phyloP scores from a whole-genome alignment of 2,797 vertebrate species.

The Botia almorhae region DNA sequence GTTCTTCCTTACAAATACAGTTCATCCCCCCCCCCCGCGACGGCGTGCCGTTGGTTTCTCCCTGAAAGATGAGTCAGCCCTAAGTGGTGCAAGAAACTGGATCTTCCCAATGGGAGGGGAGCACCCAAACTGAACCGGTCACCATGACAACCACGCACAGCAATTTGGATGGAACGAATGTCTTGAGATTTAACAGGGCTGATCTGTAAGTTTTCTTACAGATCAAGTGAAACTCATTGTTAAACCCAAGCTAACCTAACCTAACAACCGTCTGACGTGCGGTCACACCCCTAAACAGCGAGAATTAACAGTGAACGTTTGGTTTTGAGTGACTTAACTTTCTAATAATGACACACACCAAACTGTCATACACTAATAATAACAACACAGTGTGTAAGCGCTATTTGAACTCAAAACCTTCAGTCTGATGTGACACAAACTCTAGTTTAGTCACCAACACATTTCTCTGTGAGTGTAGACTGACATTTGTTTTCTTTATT shows the following conservation, averaged over 20 bases:
- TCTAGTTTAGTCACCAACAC: no score
- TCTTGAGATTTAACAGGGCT: background rate
- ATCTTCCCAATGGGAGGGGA: slow-evolving; percentile 40
- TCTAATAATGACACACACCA: background rate
- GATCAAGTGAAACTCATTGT: background rate
- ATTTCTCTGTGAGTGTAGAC: no score
- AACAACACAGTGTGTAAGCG: background rate
- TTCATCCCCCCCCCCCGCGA: background rate
- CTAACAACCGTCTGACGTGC: no score
- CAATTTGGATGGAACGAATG: background rate
- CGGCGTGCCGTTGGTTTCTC: slow-evolving; percentile 14
- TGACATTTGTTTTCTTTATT: no score
- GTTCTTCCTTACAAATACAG: background rate
- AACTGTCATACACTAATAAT: background rate
- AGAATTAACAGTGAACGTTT: background rate
- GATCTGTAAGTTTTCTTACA: background rate
- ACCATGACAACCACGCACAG: slow-evolving; percentile 10
- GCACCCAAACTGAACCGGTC: slow-evolving; percentile 14
- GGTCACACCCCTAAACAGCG: background rate
- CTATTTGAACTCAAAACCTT: background rate
- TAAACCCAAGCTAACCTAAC: background rate
- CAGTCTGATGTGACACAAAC: background rate
- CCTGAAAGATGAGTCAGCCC: slow-evolving; percentile 35
- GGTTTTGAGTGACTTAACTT: background rate
- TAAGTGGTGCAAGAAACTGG: slow-evolving; percentile 51